Conservation (phyloP, 2,888 invertebrate genomes). For the Brassicogethes aeneus region DNA sequence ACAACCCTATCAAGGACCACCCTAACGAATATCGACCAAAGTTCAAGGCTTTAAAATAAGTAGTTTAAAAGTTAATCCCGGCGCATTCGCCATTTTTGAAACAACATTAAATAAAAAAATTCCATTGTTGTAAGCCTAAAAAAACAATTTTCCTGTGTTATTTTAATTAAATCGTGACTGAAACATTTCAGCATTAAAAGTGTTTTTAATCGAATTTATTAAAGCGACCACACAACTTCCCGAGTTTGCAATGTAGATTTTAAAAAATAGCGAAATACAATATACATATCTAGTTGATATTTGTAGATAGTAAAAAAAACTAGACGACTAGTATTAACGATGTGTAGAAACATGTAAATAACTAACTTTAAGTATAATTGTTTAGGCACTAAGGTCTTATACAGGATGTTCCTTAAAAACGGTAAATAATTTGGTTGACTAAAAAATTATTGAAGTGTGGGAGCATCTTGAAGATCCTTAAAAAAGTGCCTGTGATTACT, state of each 20-base stretch:
- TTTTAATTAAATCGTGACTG: not conserved
- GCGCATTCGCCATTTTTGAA: too few species aligned
- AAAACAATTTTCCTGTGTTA: too few species aligned
- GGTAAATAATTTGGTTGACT: conserved; percentile 23
- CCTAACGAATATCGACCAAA: too few species aligned
- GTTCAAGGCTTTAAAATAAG: too few species aligned
- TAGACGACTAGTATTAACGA: not conserved
- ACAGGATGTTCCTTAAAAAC: not conserved
- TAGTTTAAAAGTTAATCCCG: too few species aligned
- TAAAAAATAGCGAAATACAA: conserved; percentile 26
- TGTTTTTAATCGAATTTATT: not conserved
- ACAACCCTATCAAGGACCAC: too few species aligned
- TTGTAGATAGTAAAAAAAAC: conserved; percentile 24
- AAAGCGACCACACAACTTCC: conserved; percentile 27
- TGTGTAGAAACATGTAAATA: not conserved
- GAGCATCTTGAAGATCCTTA: conserved; percentile 17
- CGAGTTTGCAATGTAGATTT: conserved; percentile 32
- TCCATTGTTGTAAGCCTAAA: too few species aligned
- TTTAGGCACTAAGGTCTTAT: conserved; percentile 2
- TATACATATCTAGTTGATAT: conserved; percentile 32
- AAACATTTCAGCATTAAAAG: not conserved
- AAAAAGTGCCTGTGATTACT: conserved; percentile 34
- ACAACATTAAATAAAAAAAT: too few species aligned
- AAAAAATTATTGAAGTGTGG: conserved; percentile 21
- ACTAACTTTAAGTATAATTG: not conserved